These are phyloP conservation scores for Falco columbarius DNA, from an alignment of 2,797 vertebrate genomes.

Conservation along the genomic window DNA sequence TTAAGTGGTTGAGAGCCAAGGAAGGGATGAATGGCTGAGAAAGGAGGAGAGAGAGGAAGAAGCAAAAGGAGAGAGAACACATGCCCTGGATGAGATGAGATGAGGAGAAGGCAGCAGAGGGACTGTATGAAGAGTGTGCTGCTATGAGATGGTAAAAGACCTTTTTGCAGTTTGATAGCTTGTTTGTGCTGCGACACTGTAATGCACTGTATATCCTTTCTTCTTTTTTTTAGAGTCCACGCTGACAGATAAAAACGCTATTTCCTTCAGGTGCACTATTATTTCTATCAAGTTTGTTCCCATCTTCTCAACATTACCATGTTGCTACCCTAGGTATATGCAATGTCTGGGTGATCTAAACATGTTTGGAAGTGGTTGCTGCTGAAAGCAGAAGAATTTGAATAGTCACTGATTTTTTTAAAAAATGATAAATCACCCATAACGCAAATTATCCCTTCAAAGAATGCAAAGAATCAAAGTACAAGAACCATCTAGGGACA, in stretches of 20 bases:
- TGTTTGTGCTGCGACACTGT: too few relatives aligned
- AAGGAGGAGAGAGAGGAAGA: too few relatives aligned
- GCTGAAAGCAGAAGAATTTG: background rate
- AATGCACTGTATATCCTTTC: background rate
- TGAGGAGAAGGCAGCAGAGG: too few relatives aligned
- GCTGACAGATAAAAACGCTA: background rate
- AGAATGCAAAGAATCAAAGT: background rate
- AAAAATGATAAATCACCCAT: background rate
- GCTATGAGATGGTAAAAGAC: too few relatives aligned
- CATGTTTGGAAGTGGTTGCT: background rate
- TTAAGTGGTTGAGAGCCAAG: too few relatives aligned
- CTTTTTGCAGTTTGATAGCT: too few relatives aligned
- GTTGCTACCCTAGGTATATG: background rate
- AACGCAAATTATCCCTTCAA: background rate
- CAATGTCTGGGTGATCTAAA: background rate
- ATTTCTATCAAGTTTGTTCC: background rate
- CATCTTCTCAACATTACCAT: background rate
- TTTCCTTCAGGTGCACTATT: background rate
- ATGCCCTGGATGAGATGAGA: too few relatives aligned
- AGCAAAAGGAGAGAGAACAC: too few relatives aligned
- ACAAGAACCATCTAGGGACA: background rate
- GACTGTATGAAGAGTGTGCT: too few relatives aligned
- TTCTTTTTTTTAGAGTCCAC: background rate
- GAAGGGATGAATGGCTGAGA: too few relatives aligned
- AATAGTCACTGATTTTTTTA: background rate